phyloP scores from a whole-genome alignment of 2,888 invertebrate species.

The Mythimna vitellina region DNA sequence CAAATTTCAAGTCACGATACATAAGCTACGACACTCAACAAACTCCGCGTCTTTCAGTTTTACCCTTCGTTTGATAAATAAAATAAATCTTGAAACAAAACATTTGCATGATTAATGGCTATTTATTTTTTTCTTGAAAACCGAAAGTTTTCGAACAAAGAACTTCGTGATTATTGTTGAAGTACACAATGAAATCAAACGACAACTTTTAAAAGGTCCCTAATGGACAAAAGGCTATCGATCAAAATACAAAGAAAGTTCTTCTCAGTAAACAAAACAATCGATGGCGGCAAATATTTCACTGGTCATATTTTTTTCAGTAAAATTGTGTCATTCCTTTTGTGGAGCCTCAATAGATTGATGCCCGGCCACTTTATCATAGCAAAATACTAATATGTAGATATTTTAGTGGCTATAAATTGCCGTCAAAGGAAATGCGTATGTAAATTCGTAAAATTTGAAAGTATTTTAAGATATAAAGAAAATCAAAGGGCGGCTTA shows the following conservation, averaged over 20 bases:
- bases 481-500: constrained; percentile 84
- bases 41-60: constrained; percentile 61
- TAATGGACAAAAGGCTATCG: constrained; percentile 89
- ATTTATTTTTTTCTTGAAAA: constrained; percentile 78
- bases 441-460: constrained; percentile 76
- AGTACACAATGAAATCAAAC: constrained; percentile 86
- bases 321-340: constrained; percentile 77
- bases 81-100: constrained; percentile 76
- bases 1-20: constrained; percentile 69
- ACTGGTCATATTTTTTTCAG: constrained; percentile 74
- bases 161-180: constrained; percentile 83
- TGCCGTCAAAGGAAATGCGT: constrained; percentile 63
- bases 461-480: constrained; percentile 78
- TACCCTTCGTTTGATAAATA: constrained; percentile 71
- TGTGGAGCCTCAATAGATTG: constrained; percentile 70
- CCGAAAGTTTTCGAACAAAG: constrained; percentile 78
- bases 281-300: constrained; percentile 81
- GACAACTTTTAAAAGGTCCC: constrained; percentile 87
- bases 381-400: constrained; percentile 64
- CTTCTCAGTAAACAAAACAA: constrained; percentile 85
- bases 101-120: constrained; percentile 81
- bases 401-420: constrained; percentile 69
- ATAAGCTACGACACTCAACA: constrained; percentile 55
- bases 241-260: constrained; percentile 89
- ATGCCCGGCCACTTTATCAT: constrained; percentile 68